Evolutionary conservation across 2,113 vertebrate genomes (phyloP).

Genomic region (Poecile atricapillus): DNA sequence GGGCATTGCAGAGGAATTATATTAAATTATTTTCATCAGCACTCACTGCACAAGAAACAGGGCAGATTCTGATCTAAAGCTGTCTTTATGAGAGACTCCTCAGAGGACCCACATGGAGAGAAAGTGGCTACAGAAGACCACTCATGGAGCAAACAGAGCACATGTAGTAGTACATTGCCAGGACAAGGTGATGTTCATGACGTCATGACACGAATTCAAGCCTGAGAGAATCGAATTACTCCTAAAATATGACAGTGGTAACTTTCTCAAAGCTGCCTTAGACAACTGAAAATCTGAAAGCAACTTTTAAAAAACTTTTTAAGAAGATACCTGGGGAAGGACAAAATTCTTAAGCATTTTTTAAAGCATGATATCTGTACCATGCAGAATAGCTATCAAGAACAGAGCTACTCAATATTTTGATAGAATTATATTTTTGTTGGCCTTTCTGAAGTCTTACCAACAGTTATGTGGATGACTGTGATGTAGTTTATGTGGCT

Average conservation of each 20-base stretch:
- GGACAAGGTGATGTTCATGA: not conserved
- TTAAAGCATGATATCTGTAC: not conserved
- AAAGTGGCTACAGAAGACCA: not conserved
- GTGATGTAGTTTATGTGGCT: not conserved
- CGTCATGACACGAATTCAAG: not conserved
- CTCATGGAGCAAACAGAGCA: not conserved
- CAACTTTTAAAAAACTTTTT: not conserved
- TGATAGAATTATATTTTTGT: not conserved
- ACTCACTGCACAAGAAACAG: not conserved
- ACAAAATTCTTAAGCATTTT: not conserved
- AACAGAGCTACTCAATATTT: not conserved
- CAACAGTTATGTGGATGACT: not conserved
- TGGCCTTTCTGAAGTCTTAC: not conserved
- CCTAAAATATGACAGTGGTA: not conserved
- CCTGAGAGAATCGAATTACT: not conserved
- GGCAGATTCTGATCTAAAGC: not conserved
- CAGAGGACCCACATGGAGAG: fast-evolving
- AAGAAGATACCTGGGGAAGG: not conserved
- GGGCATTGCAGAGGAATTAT: not conserved
- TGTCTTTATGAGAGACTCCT: not conserved
- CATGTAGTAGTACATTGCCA: not conserved
- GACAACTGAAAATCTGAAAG: not conserved
- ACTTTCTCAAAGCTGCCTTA: not conserved
- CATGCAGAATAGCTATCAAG: not conserved
- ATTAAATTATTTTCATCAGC: not conserved